These are phyloP conservation scores for Melanaphis sacchari DNA, from an alignment of 1,140 invertebrate genomes.

Conservation along the genomic window DNA sequence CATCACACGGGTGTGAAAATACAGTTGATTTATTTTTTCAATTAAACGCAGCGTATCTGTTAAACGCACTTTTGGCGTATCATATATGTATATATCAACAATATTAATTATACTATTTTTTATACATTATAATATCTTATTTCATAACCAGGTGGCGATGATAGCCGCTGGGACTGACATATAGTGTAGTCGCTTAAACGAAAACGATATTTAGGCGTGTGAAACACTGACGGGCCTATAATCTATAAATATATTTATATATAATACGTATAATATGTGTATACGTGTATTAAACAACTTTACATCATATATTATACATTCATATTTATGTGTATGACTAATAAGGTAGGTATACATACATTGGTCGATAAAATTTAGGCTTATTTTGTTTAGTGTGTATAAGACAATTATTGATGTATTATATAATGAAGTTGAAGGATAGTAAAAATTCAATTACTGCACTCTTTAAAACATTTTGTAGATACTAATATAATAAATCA, in stretches of 20 bases:
- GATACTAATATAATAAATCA: no score
- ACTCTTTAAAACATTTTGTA: neutral
- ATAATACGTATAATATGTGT: neutral
- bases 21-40: neutral
- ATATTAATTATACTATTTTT: slow-evolving; percentile 12
- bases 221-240: slow-evolving; percentile 1
- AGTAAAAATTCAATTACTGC: neutral
- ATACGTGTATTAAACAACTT: neutral
- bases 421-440: neutral
- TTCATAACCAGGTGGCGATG: neutral
- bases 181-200: neutral
- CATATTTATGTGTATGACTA: neutral
- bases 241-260: neutral
- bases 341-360: neutral
- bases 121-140: slow-evolving; percentile 19
- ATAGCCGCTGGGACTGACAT: neutral
- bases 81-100: neutral
- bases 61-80: neutral
- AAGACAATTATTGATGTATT: neutral
- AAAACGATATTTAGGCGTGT: slow-evolving; percentile 7
- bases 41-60: neutral
- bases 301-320: neutral
- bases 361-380: neutral
- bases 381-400: neutral
- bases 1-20: neutral